Evolutionary conservation across 2,797 vertebrate genomes (phyloP).

Genomic region (Stomatorhinus walkeri): DNA sequence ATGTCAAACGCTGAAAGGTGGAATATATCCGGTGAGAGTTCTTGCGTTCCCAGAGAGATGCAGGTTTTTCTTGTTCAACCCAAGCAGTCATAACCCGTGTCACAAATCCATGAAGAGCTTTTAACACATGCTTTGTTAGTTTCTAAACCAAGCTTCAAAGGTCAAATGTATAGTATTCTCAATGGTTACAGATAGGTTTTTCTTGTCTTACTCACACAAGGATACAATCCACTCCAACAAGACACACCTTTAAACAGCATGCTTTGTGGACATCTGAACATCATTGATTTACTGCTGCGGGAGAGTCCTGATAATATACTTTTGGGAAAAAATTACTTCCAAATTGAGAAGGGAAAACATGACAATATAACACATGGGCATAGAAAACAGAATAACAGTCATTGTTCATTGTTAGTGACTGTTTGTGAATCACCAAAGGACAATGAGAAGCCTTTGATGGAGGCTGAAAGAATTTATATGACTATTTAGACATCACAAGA

Average conservation of each 20-base stretch:
- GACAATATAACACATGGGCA: not conserved
- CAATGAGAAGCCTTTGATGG: not conserved
- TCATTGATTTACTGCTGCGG: not conserved
- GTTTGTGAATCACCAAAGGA: not conserved
- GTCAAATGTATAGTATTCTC: not conserved
- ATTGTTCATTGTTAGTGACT: slow-evolving; percentile 5
- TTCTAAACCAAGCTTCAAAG: not conserved
- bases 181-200: not conserved
- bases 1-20: not conserved
- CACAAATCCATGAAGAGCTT: not conserved
- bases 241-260: not conserved
- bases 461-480: not conserved
- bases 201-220: not conserved
- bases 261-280: not conserved
- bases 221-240: not conserved
- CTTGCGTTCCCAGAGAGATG: not conserved
- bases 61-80: not conserved
- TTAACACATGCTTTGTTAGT: not conserved
- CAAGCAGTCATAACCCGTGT: not conserved
- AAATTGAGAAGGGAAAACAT: not conserved
- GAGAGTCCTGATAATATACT: not conserved
- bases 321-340: not conserved
- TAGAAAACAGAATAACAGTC: not conserved
- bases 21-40: not conserved
- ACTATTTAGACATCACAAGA: not conserved